Evolutionary conservation across 2,797 vertebrate genomes (phyloP), one percentile per base, ranked within the genome.

Genomic region (Eospalax fontanierii): DNA sequence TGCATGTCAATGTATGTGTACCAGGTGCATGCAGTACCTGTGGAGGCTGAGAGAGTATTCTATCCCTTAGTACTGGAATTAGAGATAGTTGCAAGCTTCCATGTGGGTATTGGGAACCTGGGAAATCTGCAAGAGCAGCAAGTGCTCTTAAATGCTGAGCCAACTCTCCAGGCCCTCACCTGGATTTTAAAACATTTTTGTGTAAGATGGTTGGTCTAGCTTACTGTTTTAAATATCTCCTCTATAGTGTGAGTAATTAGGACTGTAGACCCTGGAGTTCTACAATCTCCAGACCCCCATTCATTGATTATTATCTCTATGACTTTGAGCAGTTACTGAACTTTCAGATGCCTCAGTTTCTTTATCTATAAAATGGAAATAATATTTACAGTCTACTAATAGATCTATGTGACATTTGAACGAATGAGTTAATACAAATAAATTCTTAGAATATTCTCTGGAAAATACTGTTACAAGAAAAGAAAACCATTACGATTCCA

Each of bases 291-390:
- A 40, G 33, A 87, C 43, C 30, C 43, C 54, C 73, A 30, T 66
- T 95, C 33, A 33, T 2, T 46, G 15, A 68, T 66, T 75, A 54
- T 22, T 50, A 1, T 57, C 50, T 65, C 5, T 75, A 16, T 79
- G 86, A 83, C 38, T 46, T 61, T 70, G 35, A 61, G 57, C 0
- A 74, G 11, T 82, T 85, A 86, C 59, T 87, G 70, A 92, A 79
- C 28, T 33, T 86, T 90, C 35, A 35, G 54, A 38, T 50, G 43
- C 46, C 59, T 88, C 43, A 30, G 70, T 95, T 91, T 92, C 19
- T n/a, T 78, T 79, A 90, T 85, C 28, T 92, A 22, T 81, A 40
- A 94, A 89, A 38, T 79, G 46, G 19, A 92, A 73, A 59, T 80
- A 87, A n/a, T 89, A 35, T 68, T 88, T 96, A 59, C 57, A n/a